phyloP scores from a whole-genome alignment of 2,888 invertebrate species.

The Argyresthia albistria region DNA sequence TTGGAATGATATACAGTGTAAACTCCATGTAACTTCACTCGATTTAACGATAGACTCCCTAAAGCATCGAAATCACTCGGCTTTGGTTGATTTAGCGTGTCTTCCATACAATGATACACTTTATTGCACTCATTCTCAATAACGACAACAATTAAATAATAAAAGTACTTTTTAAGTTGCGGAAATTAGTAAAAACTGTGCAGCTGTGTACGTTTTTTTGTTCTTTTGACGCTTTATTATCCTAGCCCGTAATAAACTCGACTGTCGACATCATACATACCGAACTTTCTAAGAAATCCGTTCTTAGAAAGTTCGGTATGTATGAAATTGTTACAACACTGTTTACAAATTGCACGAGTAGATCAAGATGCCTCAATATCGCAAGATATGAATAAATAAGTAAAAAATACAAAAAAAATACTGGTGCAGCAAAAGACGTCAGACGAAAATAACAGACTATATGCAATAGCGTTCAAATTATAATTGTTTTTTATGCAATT shows the following conservation, averaged over 20 bases:
- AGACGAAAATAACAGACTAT: no score
- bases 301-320: no score
- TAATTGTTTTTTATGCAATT: no score
- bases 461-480: no score
- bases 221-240: background rate
- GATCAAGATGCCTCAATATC: no score
- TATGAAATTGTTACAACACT: no score
- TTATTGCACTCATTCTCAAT: constrained; percentile 9
- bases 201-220: background rate
- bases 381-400: no score
- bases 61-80: constrained; percentile 4
- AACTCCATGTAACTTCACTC: constrained; percentile 5
- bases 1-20: background rate
- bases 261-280: background rate
- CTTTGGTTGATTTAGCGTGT: constrained; percentile 6
- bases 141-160: constrained; percentile 5
- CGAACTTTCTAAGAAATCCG: constrained; percentile 3
- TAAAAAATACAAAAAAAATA: no score
- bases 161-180: background rate
- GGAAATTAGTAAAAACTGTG: no score
- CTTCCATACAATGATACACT: constrained; percentile 7
- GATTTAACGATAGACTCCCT: constrained; percentile 8
- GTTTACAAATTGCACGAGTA: no score
- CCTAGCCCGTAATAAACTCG: constrained; percentile 1
- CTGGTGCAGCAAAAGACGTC: no score